These are phyloP conservation scores for Suillia variegata DNA, from an alignment of 2,888 invertebrate genomes.

Conservation along the genomic window DNA sequence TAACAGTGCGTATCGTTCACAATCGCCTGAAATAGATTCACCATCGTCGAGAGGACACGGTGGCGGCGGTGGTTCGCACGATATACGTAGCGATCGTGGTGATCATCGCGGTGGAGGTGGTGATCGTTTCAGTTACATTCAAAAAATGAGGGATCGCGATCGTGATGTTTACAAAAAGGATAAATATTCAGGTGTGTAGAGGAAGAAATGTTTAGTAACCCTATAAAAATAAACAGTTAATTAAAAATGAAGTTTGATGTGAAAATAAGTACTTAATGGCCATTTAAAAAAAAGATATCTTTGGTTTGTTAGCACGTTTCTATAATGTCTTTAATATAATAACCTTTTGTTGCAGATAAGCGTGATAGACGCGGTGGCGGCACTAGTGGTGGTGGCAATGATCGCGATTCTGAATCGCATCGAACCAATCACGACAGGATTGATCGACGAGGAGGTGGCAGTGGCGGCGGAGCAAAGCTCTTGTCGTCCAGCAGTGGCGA, in stretches of 20 bases:
- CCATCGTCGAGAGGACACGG: conserved; percentile 61
- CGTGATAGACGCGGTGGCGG: conserved; percentile 68
- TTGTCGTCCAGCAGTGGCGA: conserved; percentile 57
- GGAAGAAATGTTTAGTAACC: background rate
- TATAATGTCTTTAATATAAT: too few relatives aligned
- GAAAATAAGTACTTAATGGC: too few relatives aligned
- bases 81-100: conserved; percentile 44
- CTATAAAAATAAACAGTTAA: too few relatives aligned
- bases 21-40: conserved; percentile 76
- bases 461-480: conserved; percentile 51
- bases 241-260: too few relatives aligned
- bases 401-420: conserved; percentile 72
- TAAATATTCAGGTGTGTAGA: conserved; percentile 81
- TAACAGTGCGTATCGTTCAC: conserved; percentile 75
- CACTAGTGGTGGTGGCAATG: conserved; percentile 42
- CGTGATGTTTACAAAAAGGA: conserved; percentile 91
- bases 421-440: conserved; percentile 88
- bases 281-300: too few relatives aligned
- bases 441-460: conserved; percentile 62
- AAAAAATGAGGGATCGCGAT: conserved; percentile 66
- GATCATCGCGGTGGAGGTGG: conserved; percentile 59
- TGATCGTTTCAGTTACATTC: conserved; percentile 63
- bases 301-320: too few relatives aligned
- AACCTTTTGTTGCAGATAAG: conserved; percentile 74
- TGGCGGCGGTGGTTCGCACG: conserved; percentile 55